Percentiles rank a stretch among this genome's conserved stretches.
Evolutionary conservation across 1,140 invertebrate species (phyloP).

Genomic region (Apis dorsata): DNA sequence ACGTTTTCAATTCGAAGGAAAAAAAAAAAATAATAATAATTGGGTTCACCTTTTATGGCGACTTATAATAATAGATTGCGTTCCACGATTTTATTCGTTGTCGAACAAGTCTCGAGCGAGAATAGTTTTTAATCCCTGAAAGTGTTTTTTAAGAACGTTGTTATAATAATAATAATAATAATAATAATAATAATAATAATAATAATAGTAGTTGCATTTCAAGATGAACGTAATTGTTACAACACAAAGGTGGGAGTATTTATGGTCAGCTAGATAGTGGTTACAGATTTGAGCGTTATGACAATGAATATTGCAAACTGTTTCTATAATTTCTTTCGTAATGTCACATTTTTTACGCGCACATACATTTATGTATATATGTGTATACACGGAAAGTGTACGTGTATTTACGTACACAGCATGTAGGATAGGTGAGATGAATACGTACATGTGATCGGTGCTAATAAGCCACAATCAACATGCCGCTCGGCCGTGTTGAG

Average conservation of each 20-base stretch:
- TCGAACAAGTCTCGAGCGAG: neutral
- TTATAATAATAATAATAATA: neutral
- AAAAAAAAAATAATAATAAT: no score
- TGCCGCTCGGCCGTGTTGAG: slow-evolving; percentile 33
- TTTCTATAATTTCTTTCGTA: slow-evolving; percentile 57
- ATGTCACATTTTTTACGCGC: slow-evolving; percentile 55
- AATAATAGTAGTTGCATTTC: neutral
- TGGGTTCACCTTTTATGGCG: neutral
- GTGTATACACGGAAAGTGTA: slow-evolving; percentile 57
- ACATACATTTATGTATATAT: slow-evolving; percentile 63
- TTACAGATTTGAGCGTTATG: slow-evolving; percentile 31
- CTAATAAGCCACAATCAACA: slow-evolving; percentile 59
- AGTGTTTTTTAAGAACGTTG: neutral
- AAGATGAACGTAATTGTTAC: slow-evolving; percentile 7
- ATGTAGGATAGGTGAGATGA: slow-evolving; percentile 40
- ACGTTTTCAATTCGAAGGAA: neutral
- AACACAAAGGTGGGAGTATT: neutral
- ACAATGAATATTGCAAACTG: slow-evolving; percentile 37
- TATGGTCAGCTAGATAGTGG: slow-evolving; percentile 10
- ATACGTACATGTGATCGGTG: slow-evolving; percentile 55
- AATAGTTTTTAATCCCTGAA: neutral
- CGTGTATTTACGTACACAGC: slow-evolving; percentile 42
- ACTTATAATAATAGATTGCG: neutral
- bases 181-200: no score
- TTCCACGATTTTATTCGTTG: slow-evolving; percentile 4